Evolutionary conservation across 2,113 vertebrate species (phyloP).

Genomic region (Athene cunicularia): DNA sequence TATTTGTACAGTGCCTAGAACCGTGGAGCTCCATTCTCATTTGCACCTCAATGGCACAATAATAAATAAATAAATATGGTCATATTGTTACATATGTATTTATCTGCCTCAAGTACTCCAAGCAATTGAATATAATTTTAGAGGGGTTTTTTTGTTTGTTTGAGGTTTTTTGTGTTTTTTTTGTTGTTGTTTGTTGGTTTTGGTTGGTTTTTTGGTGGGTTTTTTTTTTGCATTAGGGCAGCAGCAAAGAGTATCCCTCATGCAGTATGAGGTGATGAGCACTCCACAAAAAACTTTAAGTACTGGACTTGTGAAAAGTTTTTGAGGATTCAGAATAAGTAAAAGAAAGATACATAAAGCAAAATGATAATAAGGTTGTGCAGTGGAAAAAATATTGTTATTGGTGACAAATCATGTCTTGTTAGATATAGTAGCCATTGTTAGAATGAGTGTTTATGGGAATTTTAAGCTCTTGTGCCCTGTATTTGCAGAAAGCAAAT

Average conservation of each 20-base stretch:
- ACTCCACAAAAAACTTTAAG: background rate
- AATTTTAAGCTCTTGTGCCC: background rate
- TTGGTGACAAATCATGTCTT: background rate
- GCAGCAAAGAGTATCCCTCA: background rate
- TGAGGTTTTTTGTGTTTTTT: too few species aligned
- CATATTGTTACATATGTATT: background rate
- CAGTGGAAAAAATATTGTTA: background rate
- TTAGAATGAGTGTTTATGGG: background rate
- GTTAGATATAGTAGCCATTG: background rate
- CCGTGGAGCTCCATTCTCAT: background rate
- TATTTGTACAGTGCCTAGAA: background rate
- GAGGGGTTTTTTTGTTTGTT: background rate
- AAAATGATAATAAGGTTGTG: background rate
- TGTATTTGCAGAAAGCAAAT: constrained; percentile 1
- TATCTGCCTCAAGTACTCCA: background rate
- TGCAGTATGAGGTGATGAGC: background rate
- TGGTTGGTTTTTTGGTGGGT: too few species aligned
- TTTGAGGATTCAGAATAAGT: background rate
- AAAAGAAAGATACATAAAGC: background rate
- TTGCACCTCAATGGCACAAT: background rate
- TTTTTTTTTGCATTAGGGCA: background rate
- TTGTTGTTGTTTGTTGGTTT: too few species aligned
- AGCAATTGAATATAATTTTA: background rate
- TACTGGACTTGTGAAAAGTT: background rate
- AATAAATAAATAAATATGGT: background rate